Percentiles rank a stretch among this genome's conserved stretches.
These are phyloP conservation scores for Grantiella picta DNA, from an alignment of 2,113 vertebrate species.

Conservation along the genomic window DNA sequence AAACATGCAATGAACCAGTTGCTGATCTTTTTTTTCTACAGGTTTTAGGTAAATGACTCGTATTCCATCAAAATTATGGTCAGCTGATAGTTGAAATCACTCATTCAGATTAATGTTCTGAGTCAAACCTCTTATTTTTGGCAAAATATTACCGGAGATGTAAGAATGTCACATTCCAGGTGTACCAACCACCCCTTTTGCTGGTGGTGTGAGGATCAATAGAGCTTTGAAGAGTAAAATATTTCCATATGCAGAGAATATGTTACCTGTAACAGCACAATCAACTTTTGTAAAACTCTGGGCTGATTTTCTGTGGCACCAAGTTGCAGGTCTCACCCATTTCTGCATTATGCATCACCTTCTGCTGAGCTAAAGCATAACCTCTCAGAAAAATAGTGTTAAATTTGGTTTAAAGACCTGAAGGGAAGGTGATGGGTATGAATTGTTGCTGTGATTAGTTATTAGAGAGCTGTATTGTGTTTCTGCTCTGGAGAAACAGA, in stretches of 20 bases:
- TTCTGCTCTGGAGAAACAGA: neutral
- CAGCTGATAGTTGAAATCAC: neutral
- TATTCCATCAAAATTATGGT: neutral
- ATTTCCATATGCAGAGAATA: neutral
- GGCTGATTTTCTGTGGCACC: neutral
- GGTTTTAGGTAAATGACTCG: neutral
- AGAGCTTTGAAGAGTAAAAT: neutral
- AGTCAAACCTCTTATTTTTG: accelerated
- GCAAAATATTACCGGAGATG: neutral
- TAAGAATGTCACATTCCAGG: neutral
- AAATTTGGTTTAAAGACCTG: neutral
- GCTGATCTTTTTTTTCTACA: neutral
- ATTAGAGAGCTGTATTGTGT: neutral
- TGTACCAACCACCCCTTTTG: accelerated
- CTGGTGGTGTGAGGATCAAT: neutral
- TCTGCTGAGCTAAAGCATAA: neutral
- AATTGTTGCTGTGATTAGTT: neutral
- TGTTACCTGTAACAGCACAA: neutral
- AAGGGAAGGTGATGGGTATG: neutral
- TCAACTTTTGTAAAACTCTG: neutral
- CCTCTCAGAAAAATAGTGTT: neutral
- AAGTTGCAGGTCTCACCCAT: neutral
- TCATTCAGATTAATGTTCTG: neutral
- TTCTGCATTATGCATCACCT: neutral
- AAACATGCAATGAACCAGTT: neutral